phyloP scores from a whole-genome alignment of 2,797 vertebrate species.

The Masticophis lateralis region DNA sequence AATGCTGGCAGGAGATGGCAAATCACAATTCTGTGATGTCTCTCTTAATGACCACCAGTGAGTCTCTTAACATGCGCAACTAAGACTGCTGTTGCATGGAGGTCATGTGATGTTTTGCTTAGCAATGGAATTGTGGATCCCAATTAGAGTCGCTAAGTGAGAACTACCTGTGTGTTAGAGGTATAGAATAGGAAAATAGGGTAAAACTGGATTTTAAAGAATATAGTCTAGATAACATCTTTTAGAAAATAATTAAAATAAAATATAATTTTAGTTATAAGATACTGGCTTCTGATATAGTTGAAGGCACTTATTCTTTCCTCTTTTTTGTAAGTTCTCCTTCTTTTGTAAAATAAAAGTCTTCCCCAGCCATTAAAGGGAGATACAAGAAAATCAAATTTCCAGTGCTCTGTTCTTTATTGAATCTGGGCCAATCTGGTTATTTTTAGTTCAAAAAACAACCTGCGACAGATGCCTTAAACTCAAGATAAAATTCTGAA shows the following conservation, averaged over 20 bases:
- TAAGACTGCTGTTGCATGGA: not conserved
- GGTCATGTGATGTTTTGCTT: not conserved
- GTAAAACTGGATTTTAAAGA: not conserved
- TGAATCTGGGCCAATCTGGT: not conserved
- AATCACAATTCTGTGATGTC: not conserved
- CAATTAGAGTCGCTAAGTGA: not conserved
- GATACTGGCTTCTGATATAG: not conserved
- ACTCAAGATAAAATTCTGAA: not conserved
- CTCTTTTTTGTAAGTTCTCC: not conserved
- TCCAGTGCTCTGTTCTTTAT: not conserved
- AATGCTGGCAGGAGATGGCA: not conserved
- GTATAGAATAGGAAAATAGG: not conserved
- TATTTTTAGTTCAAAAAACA: not conserved
- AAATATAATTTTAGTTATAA: not conserved
- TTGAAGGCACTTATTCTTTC: not conserved
- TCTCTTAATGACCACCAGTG: not conserved
- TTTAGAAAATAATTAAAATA: not conserved
- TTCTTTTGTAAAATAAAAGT: not conserved
- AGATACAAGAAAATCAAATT: not conserved
- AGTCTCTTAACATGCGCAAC: not conserved
- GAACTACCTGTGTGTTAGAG: not conserved
- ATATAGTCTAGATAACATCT: not conserved
- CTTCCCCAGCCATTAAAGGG: not conserved
- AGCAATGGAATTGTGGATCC: not conserved
- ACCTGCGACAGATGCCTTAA: not conserved